Percentiles rank a stretch among this genome's conserved stretches.
These are phyloP conservation scores for Egretta garzetta DNA, from an alignment of 2,113 vertebrate genomes.

Conservation along the genomic window DNA sequence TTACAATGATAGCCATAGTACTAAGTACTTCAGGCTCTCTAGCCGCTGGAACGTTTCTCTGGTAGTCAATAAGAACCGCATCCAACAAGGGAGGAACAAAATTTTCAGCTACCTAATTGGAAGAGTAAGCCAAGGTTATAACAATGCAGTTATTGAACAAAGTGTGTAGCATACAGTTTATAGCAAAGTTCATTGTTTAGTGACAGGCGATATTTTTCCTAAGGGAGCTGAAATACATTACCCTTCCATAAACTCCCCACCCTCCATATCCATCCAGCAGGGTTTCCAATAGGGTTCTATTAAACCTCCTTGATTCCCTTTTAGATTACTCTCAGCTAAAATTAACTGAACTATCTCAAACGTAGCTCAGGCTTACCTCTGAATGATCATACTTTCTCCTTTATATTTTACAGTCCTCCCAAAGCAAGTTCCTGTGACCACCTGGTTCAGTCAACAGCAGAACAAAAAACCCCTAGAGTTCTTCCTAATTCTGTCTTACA, in stretches of 20 bases:
- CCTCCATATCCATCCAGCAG: not conserved
- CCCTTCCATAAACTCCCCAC: not conserved
- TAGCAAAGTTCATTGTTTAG: not conserved
- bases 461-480: not conserved
- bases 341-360: not conserved
- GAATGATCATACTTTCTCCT: too few relatives aligned
- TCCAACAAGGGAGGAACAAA: conserved; percentile 97
- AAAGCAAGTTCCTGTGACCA: not conserved
- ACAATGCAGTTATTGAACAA: not conserved
- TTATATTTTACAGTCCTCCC: not conserved
- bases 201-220: not conserved
- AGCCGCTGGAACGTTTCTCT: conserved; percentile 96
- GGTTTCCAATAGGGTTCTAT: not conserved
- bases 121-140: not conserved
- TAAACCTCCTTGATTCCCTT: not conserved
- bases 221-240: accelerated
- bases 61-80: conserved; percentile 98
- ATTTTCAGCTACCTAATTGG: conserved; percentile 92
- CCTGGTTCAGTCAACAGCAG: not conserved
- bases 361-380: not conserved
- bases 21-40: conserved; percentile 98
- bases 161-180: not conserved
- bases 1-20: conserved; percentile 99
- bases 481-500: not conserved
- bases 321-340: not conserved